A percentile compares a stretch with the other conserved stretches of the same genome.
These are phyloP conservation scores for Poliocrania exsul DNA, from an alignment of 2,797 vertebrate genomes.

Conservation along the genomic window DNA sequence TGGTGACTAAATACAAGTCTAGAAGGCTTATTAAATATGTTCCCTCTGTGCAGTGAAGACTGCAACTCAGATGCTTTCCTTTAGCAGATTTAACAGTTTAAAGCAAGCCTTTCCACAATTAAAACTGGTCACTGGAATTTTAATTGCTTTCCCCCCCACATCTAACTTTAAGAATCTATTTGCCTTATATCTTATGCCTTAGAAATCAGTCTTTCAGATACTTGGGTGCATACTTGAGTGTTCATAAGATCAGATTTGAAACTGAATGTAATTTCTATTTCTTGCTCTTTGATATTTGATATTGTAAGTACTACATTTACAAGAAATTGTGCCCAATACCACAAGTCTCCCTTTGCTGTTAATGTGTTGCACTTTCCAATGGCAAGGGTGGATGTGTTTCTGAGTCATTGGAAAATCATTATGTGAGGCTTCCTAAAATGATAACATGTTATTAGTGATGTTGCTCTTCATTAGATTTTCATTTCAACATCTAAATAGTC, in stretches of 20 bases:
- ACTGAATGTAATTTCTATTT: neutral
- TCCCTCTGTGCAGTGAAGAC: neutral
- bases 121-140: neutral
- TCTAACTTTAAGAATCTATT: slow-evolving; percentile 8
- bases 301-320: slow-evolving; percentile 2
- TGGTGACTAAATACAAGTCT: neutral
- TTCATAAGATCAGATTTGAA: neutral
- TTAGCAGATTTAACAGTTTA: neutral
- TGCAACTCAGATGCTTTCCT: neutral
- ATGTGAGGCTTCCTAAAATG: slow-evolving; percentile 42
- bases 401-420: slow-evolving; percentile 62
- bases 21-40: neutral
- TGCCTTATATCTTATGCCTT: neutral
- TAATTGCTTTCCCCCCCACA: neutral
- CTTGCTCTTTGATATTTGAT: slow-evolving; percentile 22
- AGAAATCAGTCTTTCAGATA: neutral
- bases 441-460: slow-evolving; percentile 65
- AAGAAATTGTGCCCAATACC: neutral
- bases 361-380: neutral
- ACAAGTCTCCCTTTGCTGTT: neutral
- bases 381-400: slow-evolving; percentile 65
- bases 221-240: neutral
- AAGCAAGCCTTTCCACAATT: neutral
- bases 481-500: slow-evolving; percentile 35
- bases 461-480: slow-evolving; percentile 50